phyloP scores from a whole-genome alignment of 2,888 invertebrate genomes.

The Oscheius myriophilus region DNA sequence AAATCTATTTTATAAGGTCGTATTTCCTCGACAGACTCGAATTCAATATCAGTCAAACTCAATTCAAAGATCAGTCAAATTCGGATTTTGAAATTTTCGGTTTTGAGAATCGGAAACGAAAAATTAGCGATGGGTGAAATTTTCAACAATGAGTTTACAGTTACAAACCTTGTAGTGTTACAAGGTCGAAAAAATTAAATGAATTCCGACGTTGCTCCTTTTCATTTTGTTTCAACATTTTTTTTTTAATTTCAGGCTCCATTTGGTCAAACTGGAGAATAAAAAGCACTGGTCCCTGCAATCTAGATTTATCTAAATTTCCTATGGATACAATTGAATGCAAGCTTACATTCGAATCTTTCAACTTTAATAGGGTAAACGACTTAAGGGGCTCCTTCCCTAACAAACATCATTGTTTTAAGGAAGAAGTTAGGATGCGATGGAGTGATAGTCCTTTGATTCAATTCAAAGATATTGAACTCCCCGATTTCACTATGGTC shows the following conservation, averaged over 20 bases:
- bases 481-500: constrained; percentile 68
- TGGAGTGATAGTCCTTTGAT: constrained; percentile 55
- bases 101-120: too few species aligned
- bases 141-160: too few species aligned
- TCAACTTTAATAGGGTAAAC: constrained; percentile 68
- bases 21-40: too few species aligned
- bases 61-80: too few species aligned
- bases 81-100: too few species aligned
- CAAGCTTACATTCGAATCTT: constrained; percentile 68
- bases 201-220: too few species aligned
- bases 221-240: too few species aligned
- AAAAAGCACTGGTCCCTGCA: constrained; percentile 69
- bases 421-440: constrained; percentile 59
- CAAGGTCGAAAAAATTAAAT: too few species aligned
- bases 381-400: not conserved
- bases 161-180: too few species aligned
- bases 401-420: constrained; percentile 19
- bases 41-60: too few species aligned
- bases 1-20: too few species aligned
- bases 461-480: constrained; percentile 67
- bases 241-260: constrained; percentile 55
- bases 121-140: too few species aligned
- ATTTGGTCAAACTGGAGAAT: constrained; percentile 70
- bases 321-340: constrained; percentile 68
- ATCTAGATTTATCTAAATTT: constrained; percentile 66